Base-by-base conservation (phyloP, 2,888 invertebrate genomes). In the Calameuta filiformis region DNA sequence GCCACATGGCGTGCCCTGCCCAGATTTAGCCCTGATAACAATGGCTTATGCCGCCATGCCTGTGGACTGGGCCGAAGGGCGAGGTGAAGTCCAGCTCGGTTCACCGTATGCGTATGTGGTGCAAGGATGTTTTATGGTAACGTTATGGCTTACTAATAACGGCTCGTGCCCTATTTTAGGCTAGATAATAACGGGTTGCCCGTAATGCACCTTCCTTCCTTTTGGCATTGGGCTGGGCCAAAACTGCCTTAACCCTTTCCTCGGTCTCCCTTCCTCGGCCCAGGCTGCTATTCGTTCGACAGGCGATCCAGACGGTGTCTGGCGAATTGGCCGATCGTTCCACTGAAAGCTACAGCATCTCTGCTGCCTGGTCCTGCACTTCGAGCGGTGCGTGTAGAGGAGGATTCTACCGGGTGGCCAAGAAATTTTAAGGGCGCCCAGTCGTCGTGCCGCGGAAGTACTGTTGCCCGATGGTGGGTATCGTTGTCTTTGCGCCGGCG, bases 131-230 rank as follows among this genome's bases (percentile, higher is more conserved):
- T 84, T 85, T 87, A 86, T 84, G 86, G 83, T 82, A 85, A 85
- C 85, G 82, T 87, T 86, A 86, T 85, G 82, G 83, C 83, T 83
- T 80, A 78, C 85, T 89, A 89, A 89, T 87, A 87, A 88, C 81
- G 84, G 86, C 80, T 80, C 83, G 82, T 71, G 80, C 82, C 82
- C 82, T 81, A 83, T 88, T 87, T 88, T 83, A 83, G 81, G 79
- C 74, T 80, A 78, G 81, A 83, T 87, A 87, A 86, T 86, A 84
- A 81, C 80, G 80, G 74, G 77, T 75, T 69, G 34, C n/a, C 69
- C 15, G 68, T 40, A 15, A 40, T 6, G 15, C 40, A 6, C 6
- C 40, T 40, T 40, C 15, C 40, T 40, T 40, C 40, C 40, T 40
- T 15, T 15, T 40, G 40, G 15, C 40, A 40, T 40, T 40, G 40